Conservation (phyloP, 1,140 invertebrate species). For the Gerris buenoi region DNA sequence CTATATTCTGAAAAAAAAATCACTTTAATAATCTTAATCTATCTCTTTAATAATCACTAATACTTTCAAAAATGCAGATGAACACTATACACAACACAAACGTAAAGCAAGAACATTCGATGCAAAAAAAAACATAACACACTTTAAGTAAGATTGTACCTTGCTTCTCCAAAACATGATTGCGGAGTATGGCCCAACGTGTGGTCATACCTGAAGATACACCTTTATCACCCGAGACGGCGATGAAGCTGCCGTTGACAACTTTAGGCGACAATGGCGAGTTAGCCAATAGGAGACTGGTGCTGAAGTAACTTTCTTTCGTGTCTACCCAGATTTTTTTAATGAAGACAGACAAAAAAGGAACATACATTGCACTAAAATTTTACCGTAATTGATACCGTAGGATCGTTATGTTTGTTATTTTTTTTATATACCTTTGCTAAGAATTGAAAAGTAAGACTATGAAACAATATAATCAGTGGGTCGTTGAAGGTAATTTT, state of each 20-base stretch:
- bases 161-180: slow-evolving; percentile 15
- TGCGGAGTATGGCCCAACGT: slow-evolving; percentile 31
- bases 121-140: neutral
- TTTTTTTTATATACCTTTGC: too few relatives aligned
- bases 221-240: slow-evolving; percentile 72
- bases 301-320: slow-evolving; percentile 71
- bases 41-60: too few relatives aligned
- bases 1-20: neutral
- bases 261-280: slow-evolving; percentile 94
- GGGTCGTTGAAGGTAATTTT: too few relatives aligned
- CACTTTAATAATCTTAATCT: neutral
- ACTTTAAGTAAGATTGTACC: neutral
- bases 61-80: too few relatives aligned
- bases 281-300: slow-evolving; percentile 81
- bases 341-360: too few relatives aligned
- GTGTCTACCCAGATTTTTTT: slow-evolving; percentile 62
- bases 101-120: neutral
- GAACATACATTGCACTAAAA: too few relatives aligned
- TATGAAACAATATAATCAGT: too few relatives aligned
- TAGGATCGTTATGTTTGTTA: too few relatives aligned
- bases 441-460: too few relatives aligned
- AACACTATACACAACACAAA: too few relatives aligned
- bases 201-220: slow-evolving; percentile 34
- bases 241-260: slow-evolving; percentile 89
- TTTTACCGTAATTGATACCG: too few relatives aligned